Evolutionary conservation across 2,888 invertebrate species (phyloP).

Genomic region (Notodonta ziczac): DNA sequence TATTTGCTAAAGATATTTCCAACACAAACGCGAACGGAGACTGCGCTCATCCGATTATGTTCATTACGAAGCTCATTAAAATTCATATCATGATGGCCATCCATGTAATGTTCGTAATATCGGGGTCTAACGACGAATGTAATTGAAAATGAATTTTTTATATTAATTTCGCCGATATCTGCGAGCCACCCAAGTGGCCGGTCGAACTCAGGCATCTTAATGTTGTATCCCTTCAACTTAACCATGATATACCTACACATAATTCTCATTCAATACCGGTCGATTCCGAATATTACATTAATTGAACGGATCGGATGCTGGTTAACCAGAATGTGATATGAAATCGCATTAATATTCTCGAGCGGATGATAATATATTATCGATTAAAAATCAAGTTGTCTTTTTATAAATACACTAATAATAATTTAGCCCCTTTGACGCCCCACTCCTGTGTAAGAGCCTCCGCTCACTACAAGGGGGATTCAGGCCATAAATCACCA

Average conservation of each 20-base stretch:
- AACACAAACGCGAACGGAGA: constrained; percentile 12
- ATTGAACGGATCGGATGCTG: constrained; percentile 46
- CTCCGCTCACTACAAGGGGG: too few species aligned
- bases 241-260: constrained; percentile 28
- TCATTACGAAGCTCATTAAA: constrained; percentile 50
- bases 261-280: constrained; percentile 49
- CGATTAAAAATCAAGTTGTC: constrained; percentile 15
- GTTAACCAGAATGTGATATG: constrained; percentile 45
- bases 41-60: constrained; percentile 18
- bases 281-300: constrained; percentile 47
- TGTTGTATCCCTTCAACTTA: constrained; percentile 23
- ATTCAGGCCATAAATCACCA: too few species aligned
- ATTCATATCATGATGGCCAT: constrained; percentile 62
- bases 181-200: constrained; percentile 66
- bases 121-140: constrained; percentile 58
- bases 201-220: constrained; percentile 6
- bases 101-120: constrained; percentile 53
- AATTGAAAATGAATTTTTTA: constrained; percentile 65
- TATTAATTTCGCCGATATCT: constrained; percentile 61
- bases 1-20: constrained; percentile 20
- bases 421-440: too few species aligned
- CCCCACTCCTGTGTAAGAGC: too few species aligned
- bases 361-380: constrained; percentile 14
- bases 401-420: background rate
- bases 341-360: constrained; percentile 33